phyloP scores from a whole-genome alignment of 2,113 vertebrate genomes.

The Excalfactoria chinensis region DNA sequence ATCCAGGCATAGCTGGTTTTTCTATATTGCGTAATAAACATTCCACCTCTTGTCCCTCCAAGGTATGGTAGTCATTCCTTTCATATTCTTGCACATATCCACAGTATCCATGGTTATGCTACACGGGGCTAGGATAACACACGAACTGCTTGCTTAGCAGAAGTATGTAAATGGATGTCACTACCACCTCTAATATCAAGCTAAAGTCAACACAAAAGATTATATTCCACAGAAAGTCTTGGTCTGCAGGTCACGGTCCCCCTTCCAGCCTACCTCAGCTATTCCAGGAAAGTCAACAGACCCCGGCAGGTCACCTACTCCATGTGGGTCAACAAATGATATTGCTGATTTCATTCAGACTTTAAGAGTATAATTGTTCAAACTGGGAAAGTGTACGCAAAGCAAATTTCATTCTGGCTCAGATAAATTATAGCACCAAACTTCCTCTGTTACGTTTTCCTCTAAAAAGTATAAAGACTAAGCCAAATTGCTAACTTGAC shows the following conservation, averaged over 20 bases:
- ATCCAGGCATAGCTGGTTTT: not conserved
- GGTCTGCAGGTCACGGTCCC: constrained; percentile 65
- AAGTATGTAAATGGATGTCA: constrained; percentile 56
- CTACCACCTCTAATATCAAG: constrained; percentile 50
- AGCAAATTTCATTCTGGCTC: constrained; percentile 21
- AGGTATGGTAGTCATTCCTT: not conserved
- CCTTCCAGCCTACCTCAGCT: not conserved
- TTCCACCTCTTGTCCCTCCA: not conserved
- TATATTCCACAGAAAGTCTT: constrained; percentile 73
- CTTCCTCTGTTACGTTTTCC: not conserved
- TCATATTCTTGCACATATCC: not conserved
- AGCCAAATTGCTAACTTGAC: not conserved
- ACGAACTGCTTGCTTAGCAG: not conserved
- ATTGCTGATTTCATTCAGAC: constrained; percentile 53
- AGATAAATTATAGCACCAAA: not conserved
- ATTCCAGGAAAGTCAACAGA: constrained; percentile 56
- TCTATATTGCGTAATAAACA: not conserved
- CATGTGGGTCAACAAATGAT: constrained; percentile 68
- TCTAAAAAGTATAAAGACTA: not conserved
- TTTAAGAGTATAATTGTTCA: constrained; percentile 54
- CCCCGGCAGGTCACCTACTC: constrained; percentile 32
- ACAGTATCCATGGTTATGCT: not conserved
- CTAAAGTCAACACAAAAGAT: constrained; percentile 73
- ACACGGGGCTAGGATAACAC: not conserved
- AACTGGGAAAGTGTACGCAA: constrained; percentile 68